Evolutionary conservation across 2,888 invertebrate species (phyloP).

Genomic region (Orthonychiurus folsomi): DNA sequence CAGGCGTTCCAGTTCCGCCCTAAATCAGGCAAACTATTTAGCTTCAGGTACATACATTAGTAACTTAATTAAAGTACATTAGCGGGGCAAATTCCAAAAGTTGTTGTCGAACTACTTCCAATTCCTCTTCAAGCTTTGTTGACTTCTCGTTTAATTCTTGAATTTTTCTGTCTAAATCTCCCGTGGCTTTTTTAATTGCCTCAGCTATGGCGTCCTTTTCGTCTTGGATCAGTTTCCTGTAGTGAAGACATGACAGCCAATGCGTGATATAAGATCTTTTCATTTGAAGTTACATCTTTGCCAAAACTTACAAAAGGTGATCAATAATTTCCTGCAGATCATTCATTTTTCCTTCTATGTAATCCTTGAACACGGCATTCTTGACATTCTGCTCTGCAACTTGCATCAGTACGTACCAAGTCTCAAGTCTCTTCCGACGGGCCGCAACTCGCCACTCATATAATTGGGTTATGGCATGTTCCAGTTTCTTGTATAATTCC

Average conservation of each 20-base stretch:
- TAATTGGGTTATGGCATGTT: constrained; percentile 24
- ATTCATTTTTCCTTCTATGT: constrained; percentile 32
- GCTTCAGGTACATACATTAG: background rate
- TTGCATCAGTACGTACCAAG: constrained; percentile 35
- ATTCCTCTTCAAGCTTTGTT: constrained; percentile 21
- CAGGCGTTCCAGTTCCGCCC: constrained; percentile 30
- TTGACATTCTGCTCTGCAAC: constrained; percentile 32
- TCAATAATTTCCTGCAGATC: constrained; percentile 26
- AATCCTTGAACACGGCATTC: constrained; percentile 32
- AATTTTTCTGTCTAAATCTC: constrained; percentile 24
- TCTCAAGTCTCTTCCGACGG: constrained; percentile 35
- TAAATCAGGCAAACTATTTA: too few relatives aligned
- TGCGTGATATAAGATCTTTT: background rate
- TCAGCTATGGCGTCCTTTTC: constrained; percentile 28
- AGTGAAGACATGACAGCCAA: background rate
- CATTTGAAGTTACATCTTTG: background rate
- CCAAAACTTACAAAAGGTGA: constrained; percentile 26
- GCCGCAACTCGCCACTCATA: constrained; percentile 23
- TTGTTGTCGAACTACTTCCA: constrained; percentile 23
- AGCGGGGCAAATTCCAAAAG: constrained; percentile 31
- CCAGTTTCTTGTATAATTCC: constrained; percentile 32
- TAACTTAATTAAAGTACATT: constrained; percentile 25
- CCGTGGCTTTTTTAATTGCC: constrained; percentile 23
- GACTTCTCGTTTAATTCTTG: constrained; percentile 20
- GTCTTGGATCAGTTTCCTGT: constrained; percentile 24